Evolutionary conservation across 1,140 invertebrate genomes (phyloP), one percentile per base, ranked within the genome.

Genomic region (Drosophila santomea): DNA sequence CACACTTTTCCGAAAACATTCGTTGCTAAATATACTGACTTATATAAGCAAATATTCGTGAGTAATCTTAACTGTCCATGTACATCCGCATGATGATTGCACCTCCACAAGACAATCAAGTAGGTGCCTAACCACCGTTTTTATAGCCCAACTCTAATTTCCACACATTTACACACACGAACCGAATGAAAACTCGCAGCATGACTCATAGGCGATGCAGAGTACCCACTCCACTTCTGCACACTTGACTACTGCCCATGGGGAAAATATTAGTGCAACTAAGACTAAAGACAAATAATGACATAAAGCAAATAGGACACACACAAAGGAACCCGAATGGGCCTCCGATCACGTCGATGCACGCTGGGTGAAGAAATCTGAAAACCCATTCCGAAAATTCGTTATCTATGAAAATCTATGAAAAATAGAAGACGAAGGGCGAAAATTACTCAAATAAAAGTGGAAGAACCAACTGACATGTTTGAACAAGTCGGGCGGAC

Each of bases 221-320:
- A 64, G 60, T 15, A 15, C 48, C 15, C 36, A 56, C 28, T 48
- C 59, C 52, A 63, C 39, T 41, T 55, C 38, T 10, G 56, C 36
- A 38, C 61, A 79, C 60, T 67, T 75, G 83, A 86, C 82, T 86
- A 82, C 82, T 86, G 78, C 74, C 74, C 83, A 63, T 58, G 71
- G 43, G 69, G 45, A 83, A 86, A 86, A 86, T 86, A 80, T 88
- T 86, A 79, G 83, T 88, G 75, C 83, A 88, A 77, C 83, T 86
- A 86, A 86, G 83, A 83, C 75, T 36, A 76, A 73, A 74, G 75
- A 74, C 83, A 86, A 86, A 86, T 86, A 86, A 88, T 80, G 79
- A 83, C 79, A 89, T 79, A 79, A 79, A 32, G 58, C 83, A 81
- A 82, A 86, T 63, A 77, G 57, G 39, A 64, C 41, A 57, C 50